Conservation (phyloP, 2,797 vertebrate species). For the Myotis myotis region DNA sequence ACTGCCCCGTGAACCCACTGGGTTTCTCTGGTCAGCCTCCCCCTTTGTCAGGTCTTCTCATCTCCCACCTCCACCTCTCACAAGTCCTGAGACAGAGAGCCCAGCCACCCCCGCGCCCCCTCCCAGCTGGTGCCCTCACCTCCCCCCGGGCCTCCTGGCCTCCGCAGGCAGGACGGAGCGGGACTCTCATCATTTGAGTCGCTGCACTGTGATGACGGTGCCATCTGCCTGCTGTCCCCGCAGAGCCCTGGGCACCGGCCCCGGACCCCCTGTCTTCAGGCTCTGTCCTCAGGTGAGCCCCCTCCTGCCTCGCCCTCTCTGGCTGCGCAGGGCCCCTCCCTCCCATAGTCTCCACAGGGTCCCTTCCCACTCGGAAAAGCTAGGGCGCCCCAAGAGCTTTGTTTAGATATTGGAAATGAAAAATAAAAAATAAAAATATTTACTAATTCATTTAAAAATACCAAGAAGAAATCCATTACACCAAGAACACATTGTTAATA, state of each 20-base stretch:
- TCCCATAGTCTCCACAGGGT: not conserved
- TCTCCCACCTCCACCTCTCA: fast-evolving
- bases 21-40: no score
- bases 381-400: not conserved
- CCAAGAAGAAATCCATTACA: not conserved
- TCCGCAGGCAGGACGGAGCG: no score
- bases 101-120: not conserved
- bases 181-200: no score
- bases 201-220: not conserved
- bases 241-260: not conserved
- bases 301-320: no score
- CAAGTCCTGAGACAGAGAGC: not conserved
- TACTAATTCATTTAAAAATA: not conserved
- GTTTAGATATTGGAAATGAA: not conserved
- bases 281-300: not conserved
- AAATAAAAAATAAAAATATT: not conserved
- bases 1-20: fast-evolving
- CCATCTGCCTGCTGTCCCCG: not conserved
- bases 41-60: fast-evolving
- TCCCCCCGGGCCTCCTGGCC: not conserved
- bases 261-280: not conserved
- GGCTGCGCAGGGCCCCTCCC: fast-evolving
- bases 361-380: not conserved
- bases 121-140: not conserved
- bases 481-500: not conserved